Conservation (phyloP, 1,140 invertebrate genomes). For the Lasaia peninsularis region DNA sequence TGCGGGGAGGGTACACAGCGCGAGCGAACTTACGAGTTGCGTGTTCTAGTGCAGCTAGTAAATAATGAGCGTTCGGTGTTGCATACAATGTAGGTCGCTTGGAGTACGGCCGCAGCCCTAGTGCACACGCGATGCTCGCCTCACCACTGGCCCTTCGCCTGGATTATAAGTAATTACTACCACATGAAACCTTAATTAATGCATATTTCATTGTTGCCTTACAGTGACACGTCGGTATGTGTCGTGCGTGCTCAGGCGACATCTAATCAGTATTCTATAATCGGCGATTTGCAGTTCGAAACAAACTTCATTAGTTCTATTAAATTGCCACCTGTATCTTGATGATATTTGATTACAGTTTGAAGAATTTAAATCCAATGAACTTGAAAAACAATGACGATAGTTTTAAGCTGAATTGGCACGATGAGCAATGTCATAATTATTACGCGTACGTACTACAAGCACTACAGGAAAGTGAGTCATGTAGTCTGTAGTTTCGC, state of each 20-base stretch:
- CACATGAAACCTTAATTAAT: slow-evolving; percentile 10
- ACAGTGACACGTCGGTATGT: slow-evolving; percentile 7
- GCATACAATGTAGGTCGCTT: slow-evolving; percentile 75
- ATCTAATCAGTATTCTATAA: slow-evolving; percentile 10
- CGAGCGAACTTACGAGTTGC: slow-evolving; percentile 41
- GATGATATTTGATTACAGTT: too few species aligned
- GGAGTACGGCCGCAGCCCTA: slow-evolving; percentile 46
- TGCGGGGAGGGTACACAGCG: slow-evolving; percentile 21
- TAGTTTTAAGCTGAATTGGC: slow-evolving; percentile 27
- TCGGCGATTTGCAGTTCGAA: background rate
- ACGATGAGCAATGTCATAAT: slow-evolving; percentile 43
- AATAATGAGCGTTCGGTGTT: slow-evolving; percentile 56
- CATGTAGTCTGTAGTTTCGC: slow-evolving; percentile 57
- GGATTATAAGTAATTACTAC: slow-evolving; percentile 10
- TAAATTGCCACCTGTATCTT: background rate
- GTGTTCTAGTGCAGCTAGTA: slow-evolving; percentile 50
- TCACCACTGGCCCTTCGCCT: slow-evolving; percentile 43
- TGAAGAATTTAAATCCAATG: background rate
- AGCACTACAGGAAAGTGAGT: slow-evolving; percentile 51
- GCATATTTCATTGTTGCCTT: slow-evolving; percentile 4
- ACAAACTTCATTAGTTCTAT: background rate
- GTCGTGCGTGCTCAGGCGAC: background rate
- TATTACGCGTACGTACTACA: slow-evolving; percentile 35
- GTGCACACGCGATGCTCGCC: slow-evolving; percentile 54
- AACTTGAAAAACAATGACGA: slow-evolving; percentile 11